Percentiles rank a stretch among this genome's conserved stretches.
phyloP scores from a whole-genome alignment of 2,888 invertebrate genomes.

The Dryocosmus kuriphilus region DNA sequence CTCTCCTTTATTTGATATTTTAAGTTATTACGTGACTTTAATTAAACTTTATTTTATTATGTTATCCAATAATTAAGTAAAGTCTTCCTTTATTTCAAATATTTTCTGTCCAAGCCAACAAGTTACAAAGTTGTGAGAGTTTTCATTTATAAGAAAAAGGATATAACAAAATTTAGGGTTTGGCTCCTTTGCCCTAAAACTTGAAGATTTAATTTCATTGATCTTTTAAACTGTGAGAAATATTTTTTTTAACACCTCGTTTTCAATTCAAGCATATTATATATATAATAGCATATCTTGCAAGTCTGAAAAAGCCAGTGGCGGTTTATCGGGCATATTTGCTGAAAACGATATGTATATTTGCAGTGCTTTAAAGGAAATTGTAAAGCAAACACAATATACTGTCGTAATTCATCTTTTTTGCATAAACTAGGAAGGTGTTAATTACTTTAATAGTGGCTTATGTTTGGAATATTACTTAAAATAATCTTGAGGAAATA shows the following conservation, averaged over 20 bases:
- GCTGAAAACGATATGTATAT: conserved; percentile 22
- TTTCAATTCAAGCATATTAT: background rate
- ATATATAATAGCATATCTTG: no score
- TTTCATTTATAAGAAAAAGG: no score
- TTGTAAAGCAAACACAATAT: conserved; percentile 21
- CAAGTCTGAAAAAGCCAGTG: background rate
- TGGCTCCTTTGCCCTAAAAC: no score
- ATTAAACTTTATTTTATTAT: no score
- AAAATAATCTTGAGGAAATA: background rate
- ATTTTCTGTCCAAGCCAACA: no score
- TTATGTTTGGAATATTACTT: background rate
- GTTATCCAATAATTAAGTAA: no score
- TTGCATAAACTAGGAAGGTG: background rate
- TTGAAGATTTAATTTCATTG: no score
- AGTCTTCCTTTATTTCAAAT: no score
- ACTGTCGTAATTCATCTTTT: background rate
- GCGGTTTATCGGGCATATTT: conserved; percentile 10
- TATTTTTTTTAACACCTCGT: background rate
- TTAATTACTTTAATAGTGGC: background rate
- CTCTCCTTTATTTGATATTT: no score
- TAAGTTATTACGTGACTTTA: no score
- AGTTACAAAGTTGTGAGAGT: no score
- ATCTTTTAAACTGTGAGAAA: background rate
- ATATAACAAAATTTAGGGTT: no score
- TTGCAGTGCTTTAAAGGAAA: conserved; percentile 11